Conservation (phyloP, 2,888 invertebrate species). For the Drosophila multiciliata region DNA sequence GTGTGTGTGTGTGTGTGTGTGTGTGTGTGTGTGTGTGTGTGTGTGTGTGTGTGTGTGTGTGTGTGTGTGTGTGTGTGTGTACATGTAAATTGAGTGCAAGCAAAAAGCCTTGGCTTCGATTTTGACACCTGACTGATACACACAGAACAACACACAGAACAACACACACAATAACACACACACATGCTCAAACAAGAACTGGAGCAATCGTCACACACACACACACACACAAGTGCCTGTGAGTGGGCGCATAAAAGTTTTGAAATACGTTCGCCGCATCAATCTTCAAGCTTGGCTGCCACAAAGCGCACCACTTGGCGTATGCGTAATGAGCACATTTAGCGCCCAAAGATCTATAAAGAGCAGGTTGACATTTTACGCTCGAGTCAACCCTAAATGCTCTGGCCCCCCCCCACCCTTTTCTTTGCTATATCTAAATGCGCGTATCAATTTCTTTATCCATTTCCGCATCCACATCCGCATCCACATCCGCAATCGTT, state of each 20-base stretch:
- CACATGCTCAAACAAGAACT: neutral
- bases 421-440: neutral
- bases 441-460: conserved; percentile 8
- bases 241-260: conserved; percentile 32
- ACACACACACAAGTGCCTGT: conserved; percentile 11
- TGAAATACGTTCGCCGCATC: conserved; percentile 16
- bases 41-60: neutral
- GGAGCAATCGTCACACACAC: neutral
- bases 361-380: conserved; percentile 17
- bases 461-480: conserved; percentile 1
- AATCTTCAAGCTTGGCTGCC: conserved; percentile 25
- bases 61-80: neutral
- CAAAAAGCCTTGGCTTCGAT: conserved; percentile 54
- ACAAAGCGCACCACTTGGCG: conserved; percentile 36
- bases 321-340: conserved; percentile 48
- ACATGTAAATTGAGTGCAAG: conserved; percentile 51
- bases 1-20: neutral
- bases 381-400: conserved; percentile 3
- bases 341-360: conserved; percentile 24
- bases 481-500: conserved; percentile 10
- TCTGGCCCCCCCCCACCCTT: neutral
- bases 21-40: neutral
- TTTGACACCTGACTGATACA: conserved; percentile 50
- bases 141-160: conserved; percentile 1
- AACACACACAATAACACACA: neutral